Conservation (phyloP, 2,113 vertebrate species). For the Bos indicus region DNA sequence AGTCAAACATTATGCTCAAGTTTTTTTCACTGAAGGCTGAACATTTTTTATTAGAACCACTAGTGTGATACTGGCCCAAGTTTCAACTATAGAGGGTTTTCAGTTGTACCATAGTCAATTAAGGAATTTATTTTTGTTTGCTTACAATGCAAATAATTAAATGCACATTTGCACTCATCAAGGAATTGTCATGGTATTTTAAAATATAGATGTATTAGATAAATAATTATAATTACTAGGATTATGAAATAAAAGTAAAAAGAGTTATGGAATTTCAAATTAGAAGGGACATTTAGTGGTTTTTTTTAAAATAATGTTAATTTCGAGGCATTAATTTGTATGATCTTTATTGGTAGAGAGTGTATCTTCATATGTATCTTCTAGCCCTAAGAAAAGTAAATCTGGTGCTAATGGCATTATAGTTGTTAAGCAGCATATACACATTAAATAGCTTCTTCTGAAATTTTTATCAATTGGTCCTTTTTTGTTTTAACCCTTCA, state of each 20-base stretch:
- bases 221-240: not conserved
- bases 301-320: not conserved
- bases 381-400: not conserved
- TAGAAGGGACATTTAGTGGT: not conserved
- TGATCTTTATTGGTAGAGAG: not conserved
- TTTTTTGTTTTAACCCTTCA: not conserved
- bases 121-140: not conserved
- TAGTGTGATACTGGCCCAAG: not conserved
- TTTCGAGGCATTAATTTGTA: not conserved
- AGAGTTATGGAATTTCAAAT: not conserved
- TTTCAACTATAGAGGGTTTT: not conserved
- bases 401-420: fast-evolving
- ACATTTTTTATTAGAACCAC: not conserved
- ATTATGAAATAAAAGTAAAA: not conserved
- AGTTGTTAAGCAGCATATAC: not conserved
- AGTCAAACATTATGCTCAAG: not conserved
- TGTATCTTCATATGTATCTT: fast-evolving
- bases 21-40: not conserved
- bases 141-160: not conserved
- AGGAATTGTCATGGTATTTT: not conserved
- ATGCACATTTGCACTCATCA: not conserved
- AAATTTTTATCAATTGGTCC: not conserved
- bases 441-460: not conserved
- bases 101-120: not conserved
- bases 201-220: not conserved